A percentile compares a stretch with the other conserved stretches of the same genome.
phyloP scores from a whole-genome alignment of 2,113 vertebrate species.

The Acinonyx jubatus region DNA sequence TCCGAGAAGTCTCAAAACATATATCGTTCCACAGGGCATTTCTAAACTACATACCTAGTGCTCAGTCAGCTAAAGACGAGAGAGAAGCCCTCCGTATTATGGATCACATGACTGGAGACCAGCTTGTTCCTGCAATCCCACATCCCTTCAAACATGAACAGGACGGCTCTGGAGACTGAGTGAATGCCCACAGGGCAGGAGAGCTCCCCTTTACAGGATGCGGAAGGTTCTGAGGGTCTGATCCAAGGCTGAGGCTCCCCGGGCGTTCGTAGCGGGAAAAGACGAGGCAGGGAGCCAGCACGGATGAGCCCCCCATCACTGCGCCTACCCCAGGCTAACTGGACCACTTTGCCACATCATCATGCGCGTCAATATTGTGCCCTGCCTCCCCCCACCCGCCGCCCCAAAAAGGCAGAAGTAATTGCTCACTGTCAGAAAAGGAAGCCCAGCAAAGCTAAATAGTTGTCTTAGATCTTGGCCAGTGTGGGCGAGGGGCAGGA shows the following conservation, averaged over 20 bases:
- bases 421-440: background rate
- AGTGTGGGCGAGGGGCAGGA: background rate
- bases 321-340: background rate
- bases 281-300: fast-evolving
- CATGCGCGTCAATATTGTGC: fast-evolving
- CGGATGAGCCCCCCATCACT: fast-evolving
- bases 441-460: background rate
- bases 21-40: background rate
- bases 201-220: fast-evolving
- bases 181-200: background rate
- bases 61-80: background rate
- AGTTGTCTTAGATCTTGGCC: background rate
- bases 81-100: background rate
- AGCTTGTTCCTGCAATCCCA: background rate
- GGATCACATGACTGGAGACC: background rate
- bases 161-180: background rate
- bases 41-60: background rate
- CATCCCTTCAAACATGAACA: background rate
- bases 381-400: background rate
- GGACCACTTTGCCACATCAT: background rate
- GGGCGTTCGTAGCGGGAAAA: background rate
- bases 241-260: background rate
- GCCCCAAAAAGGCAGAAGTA: background rate
- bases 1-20: background rate
- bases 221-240: background rate